Conservation (phyloP, 2,888 invertebrate genomes). For the Masnerella sp. region DNA sequence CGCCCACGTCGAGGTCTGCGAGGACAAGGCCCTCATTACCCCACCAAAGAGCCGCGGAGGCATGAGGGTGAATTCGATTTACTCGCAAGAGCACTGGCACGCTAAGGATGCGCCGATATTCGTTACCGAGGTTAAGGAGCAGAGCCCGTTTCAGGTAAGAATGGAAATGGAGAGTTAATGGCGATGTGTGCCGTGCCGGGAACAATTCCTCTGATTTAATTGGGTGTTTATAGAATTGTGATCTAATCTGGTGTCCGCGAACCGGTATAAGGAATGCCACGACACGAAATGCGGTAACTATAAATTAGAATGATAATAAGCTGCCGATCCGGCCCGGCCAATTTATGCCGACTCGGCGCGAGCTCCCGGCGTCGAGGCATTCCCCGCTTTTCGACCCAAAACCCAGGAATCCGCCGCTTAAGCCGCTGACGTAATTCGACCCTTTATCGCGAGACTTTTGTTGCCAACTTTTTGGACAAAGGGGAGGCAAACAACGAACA, state of each 20-base stretch:
- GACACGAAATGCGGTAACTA: slow-evolving; percentile 38
- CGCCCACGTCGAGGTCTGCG: slow-evolving; percentile 63
- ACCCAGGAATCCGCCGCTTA: too few relatives aligned
- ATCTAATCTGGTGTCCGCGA: slow-evolving; percentile 53
- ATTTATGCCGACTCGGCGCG: too few relatives aligned
- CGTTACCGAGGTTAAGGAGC: slow-evolving; percentile 70
- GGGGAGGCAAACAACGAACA: too few relatives aligned
- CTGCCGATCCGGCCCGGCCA: too few relatives aligned
- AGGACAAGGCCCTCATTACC: slow-evolving; percentile 67
- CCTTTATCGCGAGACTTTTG: too few relatives aligned
- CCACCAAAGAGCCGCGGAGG: slow-evolving; percentile 66
- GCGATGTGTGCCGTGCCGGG: slow-evolving; percentile 37
- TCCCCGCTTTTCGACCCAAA: too few relatives aligned
- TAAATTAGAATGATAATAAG: slow-evolving; percentile 53
- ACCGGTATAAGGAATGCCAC: slow-evolving; percentile 44
- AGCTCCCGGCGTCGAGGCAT: too few relatives aligned
- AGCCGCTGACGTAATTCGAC: too few relatives aligned
- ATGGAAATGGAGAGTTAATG: slow-evolving; percentile 40
- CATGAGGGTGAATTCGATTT: slow-evolving; percentile 76
- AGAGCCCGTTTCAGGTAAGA: slow-evolving; percentile 72
- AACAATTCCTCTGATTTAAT: slow-evolving; percentile 56
- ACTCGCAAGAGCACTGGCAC: slow-evolving; percentile 74
- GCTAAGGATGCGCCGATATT: slow-evolving; percentile 70
- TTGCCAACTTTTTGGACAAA: too few relatives aligned
- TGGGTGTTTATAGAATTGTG: slow-evolving; percentile 55